These are phyloP conservation scores for Bufotes viridis DNA, from an alignment of 2,797 vertebrate genomes.

Conservation along the genomic window DNA sequence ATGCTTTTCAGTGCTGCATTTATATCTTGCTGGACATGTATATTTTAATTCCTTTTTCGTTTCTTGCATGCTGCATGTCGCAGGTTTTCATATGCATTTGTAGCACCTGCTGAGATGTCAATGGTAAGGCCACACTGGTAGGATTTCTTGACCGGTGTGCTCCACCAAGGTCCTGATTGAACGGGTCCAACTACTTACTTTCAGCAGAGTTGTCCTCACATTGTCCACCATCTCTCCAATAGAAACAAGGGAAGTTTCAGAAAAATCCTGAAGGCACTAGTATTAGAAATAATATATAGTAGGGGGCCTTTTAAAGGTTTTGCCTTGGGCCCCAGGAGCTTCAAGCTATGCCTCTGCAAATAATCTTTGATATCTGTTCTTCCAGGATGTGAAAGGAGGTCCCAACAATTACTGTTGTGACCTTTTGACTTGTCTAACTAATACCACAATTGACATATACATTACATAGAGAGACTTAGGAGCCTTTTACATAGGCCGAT, in stretches of 20 bases:
- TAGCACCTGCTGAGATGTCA: background rate
- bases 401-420: background rate
- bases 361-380: background rate
- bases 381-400: background rate
- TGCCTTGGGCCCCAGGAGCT: background rate
- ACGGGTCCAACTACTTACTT: background rate
- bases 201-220: background rate
- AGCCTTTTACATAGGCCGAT: too few species aligned
- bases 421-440: background rate
- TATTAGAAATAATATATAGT: background rate
- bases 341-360: background rate
- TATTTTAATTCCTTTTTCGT: background rate
- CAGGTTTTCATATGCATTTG: background rate
- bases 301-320: background rate
- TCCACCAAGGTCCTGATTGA: background rate
- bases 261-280: background rate
- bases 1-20: background rate
- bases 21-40: background rate
- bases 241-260: background rate
- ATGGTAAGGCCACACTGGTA: background rate
- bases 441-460: too few species aligned
- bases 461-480: too few species aligned
- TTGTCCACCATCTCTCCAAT: background rate
- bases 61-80: background rate
- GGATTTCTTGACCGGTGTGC: background rate